phyloP scores from a whole-genome alignment of 1,140 invertebrate species.

The Heliconius hewitsoni region DNA sequence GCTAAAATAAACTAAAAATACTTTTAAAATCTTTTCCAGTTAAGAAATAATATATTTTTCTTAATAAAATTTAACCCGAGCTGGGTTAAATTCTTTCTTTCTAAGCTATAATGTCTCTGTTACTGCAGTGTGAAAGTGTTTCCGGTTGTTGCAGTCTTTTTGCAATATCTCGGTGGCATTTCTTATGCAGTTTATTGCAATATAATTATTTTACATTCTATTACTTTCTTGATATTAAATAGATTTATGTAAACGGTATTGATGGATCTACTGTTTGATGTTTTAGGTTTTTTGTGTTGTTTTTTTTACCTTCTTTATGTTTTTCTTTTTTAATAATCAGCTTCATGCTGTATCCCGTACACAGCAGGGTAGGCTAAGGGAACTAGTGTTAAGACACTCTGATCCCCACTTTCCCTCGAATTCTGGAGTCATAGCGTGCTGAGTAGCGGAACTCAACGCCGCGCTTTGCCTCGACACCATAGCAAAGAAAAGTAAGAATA shows the following conservation, averaged over 20 bases:
- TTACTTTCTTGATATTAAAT: slow-evolving; percentile 1
- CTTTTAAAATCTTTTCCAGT: no score
- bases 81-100: background rate
- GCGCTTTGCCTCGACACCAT: no score
- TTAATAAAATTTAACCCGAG: background rate
- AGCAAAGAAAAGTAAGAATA: no score
- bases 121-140: background rate
- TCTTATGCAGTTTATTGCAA: background rate
- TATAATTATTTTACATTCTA: slow-evolving; percentile 5
- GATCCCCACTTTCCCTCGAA: no score
- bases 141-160: slow-evolving; percentile 3
- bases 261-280: background rate
- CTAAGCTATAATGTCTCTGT: background rate
- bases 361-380: no score
- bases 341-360: no score
- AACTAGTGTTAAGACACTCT: no score
- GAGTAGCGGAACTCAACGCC: no score
- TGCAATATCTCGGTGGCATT: background rate
- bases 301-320: background rate
- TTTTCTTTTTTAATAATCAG: no score
- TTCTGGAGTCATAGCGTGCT: no score
- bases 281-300: background rate
- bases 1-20: no score
- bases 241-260: background rate
- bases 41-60: background rate